Percentiles rank a stretch among this genome's conserved stretches.
Conservation (phyloP, 2,888 invertebrate species). For the Coelogynopora nodosa region DNA sequence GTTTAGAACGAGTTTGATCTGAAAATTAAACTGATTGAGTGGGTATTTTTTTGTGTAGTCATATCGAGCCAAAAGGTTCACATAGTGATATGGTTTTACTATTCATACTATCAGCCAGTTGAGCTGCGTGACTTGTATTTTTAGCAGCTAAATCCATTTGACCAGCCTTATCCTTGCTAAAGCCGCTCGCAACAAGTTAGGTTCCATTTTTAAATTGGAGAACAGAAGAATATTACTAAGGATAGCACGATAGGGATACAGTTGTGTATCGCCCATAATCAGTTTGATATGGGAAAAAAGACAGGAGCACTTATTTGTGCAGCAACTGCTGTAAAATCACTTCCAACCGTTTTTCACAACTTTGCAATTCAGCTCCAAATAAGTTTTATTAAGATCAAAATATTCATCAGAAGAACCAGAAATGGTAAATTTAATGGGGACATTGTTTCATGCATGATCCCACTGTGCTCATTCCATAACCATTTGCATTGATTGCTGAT, state of each 20-base stretch:
- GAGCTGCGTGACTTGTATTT: conserved; percentile 1
- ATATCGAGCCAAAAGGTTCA: conserved; percentile 3
- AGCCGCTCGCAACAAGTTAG: background rate
- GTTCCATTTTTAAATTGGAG: conserved; percentile 8
- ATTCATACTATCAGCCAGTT: background rate
- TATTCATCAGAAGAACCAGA: no score
- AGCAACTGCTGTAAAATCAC: background rate
- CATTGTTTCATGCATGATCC: no score
- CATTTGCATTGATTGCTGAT: no score
- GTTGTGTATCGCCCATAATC: background rate
- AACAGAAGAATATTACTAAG: conserved; percentile 1
- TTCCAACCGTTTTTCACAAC: no score
- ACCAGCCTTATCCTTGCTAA: background rate
- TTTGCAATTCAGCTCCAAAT: no score
- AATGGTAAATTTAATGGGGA: no score
- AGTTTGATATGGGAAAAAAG: background rate
- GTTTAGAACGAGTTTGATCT: background rate
- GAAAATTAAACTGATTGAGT: conserved; percentile 3
- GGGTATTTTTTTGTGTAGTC: conserved; percentile 6
- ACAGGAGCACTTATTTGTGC: background rate
- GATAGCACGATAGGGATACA: conserved; percentile 1
- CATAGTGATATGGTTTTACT: background rate
- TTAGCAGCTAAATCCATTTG: background rate
- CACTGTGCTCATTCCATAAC: no score
- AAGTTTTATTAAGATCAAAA: no score